phyloP scores from a whole-genome alignment of 2,888 invertebrate species.

The Dromius quadrimaculatus region DNA sequence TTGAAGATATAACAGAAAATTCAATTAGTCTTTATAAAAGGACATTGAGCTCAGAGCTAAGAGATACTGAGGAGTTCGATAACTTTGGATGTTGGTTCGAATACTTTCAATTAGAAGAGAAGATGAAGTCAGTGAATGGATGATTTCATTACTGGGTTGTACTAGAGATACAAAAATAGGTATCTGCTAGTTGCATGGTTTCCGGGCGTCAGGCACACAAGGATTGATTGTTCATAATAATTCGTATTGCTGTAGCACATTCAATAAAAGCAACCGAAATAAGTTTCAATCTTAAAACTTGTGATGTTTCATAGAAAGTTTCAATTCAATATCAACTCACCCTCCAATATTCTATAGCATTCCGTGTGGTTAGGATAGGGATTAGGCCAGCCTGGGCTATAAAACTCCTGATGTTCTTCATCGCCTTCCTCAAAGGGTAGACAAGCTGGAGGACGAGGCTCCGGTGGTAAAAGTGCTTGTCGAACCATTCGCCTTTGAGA shows the following conservation, averaged over 20 bases:
- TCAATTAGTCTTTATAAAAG: constrained; percentile 25
- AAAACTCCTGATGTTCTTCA: constrained; percentile 72
- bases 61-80: background rate
- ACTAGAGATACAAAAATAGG: too few species aligned
- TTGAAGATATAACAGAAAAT: background rate
- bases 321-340: constrained; percentile 68
- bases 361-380: constrained; percentile 76
- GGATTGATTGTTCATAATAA: too few species aligned
- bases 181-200: too few species aligned
- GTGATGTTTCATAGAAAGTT: too few species aligned
- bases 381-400: constrained; percentile 77
- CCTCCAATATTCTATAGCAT: constrained; percentile 76
- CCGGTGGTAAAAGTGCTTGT: background rate
- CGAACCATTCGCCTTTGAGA: constrained; percentile 12
- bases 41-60: background rate
- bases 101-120: background rate
- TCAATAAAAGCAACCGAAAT: too few species aligned
- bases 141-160: too few species aligned
- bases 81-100: background rate
- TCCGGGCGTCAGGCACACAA: too few species aligned
- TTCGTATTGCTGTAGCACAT: too few species aligned
- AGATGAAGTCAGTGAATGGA: background rate
- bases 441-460: constrained; percentile 62
- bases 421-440: constrained; percentile 72
- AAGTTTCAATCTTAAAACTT: too few species aligned